Evolutionary conservation across 2,888 invertebrate species (phyloP), one percentile per base, ranked within the genome.

Genomic region (Lithophane socia): DNA sequence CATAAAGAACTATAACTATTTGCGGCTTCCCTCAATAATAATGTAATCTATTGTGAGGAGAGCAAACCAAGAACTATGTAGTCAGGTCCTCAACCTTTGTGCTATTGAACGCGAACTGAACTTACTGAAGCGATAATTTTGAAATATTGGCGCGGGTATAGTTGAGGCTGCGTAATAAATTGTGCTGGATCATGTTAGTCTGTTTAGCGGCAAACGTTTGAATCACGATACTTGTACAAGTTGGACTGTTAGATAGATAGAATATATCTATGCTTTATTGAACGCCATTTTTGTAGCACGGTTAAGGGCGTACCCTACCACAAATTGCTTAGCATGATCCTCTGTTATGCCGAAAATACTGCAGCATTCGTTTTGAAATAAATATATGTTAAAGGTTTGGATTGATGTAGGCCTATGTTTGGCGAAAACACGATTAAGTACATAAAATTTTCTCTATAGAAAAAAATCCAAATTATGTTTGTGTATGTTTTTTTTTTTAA

Each of bases 81-180:
- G 64, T 42, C 1, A 76, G 79, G 69, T 77, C 73, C 77, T 77
- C 86, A 84, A 88, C 87, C 81, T 84, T 73, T 61, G 58, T 44
- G 42, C 72, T 83, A 77, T 80, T 72, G 60, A 77, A 56, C 8
- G 49, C 2, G 5, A 64, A 71, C 37, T 60, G 49, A 68, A n/a
- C 18, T 29, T 47, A 37, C 74, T 37, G 47, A 47, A 73, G n/a
- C 73, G 10, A 72, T 8, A 12, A 16, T 72, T 68, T 73, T 73
- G 44, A 73, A 83, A 72, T 78, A 42, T 47, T 71, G 54, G 12
- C 9, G 56, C 37, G 0, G 44, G 61, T 70, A 56, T 37, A 47
- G 63, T 64, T 78, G 9, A 13, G 13, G n/a, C 47, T 70, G n/a
- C 5, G 37, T 47, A 83, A 78, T 71, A 78, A 77, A 56, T 44